These are phyloP conservation scores for Pristionchus mayeri DNA, from an alignment of 2,888 invertebrate genomes.

Conservation along the genomic window DNA sequence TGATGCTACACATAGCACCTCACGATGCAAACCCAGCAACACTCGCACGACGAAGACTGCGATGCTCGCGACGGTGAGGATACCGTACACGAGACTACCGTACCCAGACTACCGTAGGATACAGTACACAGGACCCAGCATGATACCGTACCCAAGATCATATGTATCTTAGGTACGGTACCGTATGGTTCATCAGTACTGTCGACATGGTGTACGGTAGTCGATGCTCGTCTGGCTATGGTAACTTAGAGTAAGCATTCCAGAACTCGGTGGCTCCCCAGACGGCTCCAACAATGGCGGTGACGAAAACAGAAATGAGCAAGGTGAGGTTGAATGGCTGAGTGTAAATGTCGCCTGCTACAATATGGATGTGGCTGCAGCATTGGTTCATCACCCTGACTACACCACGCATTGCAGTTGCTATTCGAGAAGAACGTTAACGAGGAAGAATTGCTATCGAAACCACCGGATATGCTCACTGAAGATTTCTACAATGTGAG, in stretches of 20 bases:
- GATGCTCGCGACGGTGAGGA: neutral
- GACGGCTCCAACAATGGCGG: neutral
- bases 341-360: neutral
- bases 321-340: neutral
- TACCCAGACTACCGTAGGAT: neutral
- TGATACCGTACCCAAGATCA: neutral
- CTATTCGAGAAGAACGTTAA: conserved; percentile 13
- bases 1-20: neutral
- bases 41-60: conserved; percentile 31
- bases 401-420: conserved; percentile 1
- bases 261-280: neutral
- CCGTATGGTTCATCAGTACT: neutral
- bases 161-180: neutral
- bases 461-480: conserved; percentile 3
- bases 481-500: conserved; percentile 39
- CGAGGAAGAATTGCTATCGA: conserved; percentile 15
- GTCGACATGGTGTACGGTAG: neutral
- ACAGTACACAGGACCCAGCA: neutral
- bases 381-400: neutral
- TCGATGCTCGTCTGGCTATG: neutral
- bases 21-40: conserved; percentile 23
- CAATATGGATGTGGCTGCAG: neutral
- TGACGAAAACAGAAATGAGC: conserved; percentile 3
- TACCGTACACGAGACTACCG: neutral
- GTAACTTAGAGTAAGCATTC: neutral